Evolutionary conservation across 2,888 invertebrate species (phyloP).

Genomic region (Operophtera brumata): DNA sequence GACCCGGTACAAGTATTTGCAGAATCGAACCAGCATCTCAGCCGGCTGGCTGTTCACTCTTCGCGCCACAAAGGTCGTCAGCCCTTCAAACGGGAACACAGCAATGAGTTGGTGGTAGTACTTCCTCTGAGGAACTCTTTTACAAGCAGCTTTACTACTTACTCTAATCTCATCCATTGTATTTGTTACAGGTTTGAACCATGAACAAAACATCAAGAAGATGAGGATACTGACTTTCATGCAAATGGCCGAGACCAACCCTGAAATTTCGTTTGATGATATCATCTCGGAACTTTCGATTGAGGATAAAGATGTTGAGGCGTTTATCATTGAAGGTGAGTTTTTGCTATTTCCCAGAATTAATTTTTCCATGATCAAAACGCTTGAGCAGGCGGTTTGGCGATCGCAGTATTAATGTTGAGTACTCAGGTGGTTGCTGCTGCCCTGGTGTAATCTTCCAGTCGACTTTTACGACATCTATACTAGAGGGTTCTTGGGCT

Average conservation of each 20-base stretch:
- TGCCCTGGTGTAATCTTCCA: too few relatives aligned
- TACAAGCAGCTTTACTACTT: too few relatives aligned
- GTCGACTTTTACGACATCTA: too few relatives aligned
- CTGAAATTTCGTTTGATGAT: conserved; percentile 95
- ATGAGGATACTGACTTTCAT: conserved; percentile 98
- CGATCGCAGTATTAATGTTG: too few relatives aligned
- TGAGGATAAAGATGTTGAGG: conserved; percentile 93
- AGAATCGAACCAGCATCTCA: too few relatives aligned
- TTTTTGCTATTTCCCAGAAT: neutral
- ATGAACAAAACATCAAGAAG: conserved; percentile 97
- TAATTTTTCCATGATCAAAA: too few relatives aligned
- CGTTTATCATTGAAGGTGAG: conserved; percentile 97
- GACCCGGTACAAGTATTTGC: too few relatives aligned
- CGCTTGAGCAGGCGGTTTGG: too few relatives aligned
- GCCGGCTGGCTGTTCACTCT: too few relatives aligned
- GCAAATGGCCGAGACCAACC: conserved; percentile 96
- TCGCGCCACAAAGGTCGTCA: too few relatives aligned
- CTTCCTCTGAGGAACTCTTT: neutral
- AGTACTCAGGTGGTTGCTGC: too few relatives aligned
- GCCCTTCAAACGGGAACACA: neutral
- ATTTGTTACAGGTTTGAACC: conserved; percentile 85
- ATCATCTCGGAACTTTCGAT: conserved; percentile 94
- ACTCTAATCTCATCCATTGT: neutral
- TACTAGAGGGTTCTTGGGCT: too few relatives aligned
- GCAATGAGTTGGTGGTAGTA: neutral